Evolutionary conservation across 2,113 vertebrate genomes (phyloP), one percentile per base, ranked within the genome.

Genomic region (Ceyx margarethae): DNA sequence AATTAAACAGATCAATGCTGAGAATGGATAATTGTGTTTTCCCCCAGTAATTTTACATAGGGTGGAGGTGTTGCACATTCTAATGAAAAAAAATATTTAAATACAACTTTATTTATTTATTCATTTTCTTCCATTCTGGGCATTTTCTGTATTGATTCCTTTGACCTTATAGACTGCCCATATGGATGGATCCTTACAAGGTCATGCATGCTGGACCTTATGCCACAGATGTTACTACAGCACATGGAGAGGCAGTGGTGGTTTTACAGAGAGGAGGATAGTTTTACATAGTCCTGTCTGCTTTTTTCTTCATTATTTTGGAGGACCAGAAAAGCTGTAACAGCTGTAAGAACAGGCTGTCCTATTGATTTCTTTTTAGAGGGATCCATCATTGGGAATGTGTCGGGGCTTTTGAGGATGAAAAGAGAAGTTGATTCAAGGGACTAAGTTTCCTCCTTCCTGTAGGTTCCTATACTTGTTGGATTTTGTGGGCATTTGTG

Each of bases 211-310:
- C 20, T 58, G 45, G 33, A 35, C 37, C 43, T 79, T 57, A 46
- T 3, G 1, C 28, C 26, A 20, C 25, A 26, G 56, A 8, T 33
- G 29, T 68, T 67, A 12, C 61, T 66, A 25, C 45, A 67, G 53
- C 42, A 18, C 0, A 1, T 16, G 40, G 46, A 31, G 17, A 48
- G 20, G 20, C 37, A 37, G 45, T 3, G 1, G 7, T 6, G 13
- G 18, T 29, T 56, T 58, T 64, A 18, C 4, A 2, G 46, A 31
- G 17, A 48, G 20, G 20, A 51, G 3, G 1, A 9, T 6, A 11
- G 18, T 29, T 56, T 58, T 64, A 18, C 4, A 2, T 28, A 10
- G 28, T 65, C n/a, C 31, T 71, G 31, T 12, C 23, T 45, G 40
- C 48, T 46, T 77, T 58, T 51, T 76, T 20, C 18, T 40, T 81